Conservation (phyloP, 2,888 invertebrate species). For the Syrista parreyssii region DNA sequence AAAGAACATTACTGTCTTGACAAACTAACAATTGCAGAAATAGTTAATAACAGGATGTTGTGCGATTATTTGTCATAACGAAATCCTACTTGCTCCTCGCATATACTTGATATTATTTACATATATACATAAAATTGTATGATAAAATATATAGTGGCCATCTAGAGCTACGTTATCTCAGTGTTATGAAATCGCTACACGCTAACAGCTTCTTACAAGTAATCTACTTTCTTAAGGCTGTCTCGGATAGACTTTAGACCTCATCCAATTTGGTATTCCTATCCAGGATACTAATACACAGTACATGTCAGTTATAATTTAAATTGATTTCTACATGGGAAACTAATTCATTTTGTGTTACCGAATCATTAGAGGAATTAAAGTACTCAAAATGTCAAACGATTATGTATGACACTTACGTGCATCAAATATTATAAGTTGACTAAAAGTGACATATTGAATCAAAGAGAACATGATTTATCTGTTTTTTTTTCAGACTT, state of each 20-base stretch:
- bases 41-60: neutral
- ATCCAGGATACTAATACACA: neutral
- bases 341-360: neutral
- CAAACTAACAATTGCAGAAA: neutral
- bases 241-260: constrained; percentile 19
- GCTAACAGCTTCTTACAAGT: constrained; percentile 19
- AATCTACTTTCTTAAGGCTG: constrained; percentile 18
- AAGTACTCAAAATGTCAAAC: neutral
- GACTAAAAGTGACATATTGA: neutral
- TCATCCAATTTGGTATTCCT: neutral
- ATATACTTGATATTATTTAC: constrained; percentile 40
- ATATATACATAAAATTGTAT: constrained; percentile 54
- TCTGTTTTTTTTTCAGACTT: neutral
- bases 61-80: neutral
- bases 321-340: neutral
- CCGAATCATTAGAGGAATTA: neutral
- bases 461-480: neutral
- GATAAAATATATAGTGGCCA: constrained; percentile 57
- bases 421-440: neutral
- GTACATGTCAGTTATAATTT: neutral
- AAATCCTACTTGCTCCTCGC: neutral
- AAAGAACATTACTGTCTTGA: neutral
- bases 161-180: constrained; percentile 38
- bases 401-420: neutral
- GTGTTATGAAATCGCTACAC: constrained; percentile 28